phyloP scores from a whole-genome alignment of 2,888 invertebrate genomes.

The Phania funesta region DNA sequence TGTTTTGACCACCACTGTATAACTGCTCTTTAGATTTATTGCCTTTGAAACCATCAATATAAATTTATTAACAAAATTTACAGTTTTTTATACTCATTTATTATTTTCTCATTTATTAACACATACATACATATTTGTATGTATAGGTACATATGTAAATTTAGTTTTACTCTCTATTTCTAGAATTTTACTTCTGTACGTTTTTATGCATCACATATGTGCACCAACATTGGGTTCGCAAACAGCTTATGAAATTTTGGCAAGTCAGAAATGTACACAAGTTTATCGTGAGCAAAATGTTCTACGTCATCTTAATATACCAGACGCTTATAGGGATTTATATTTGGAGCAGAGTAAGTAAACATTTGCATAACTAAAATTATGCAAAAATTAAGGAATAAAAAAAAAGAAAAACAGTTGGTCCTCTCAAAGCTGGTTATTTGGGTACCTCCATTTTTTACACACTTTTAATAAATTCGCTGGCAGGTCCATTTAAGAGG shows the following conservation, averaged over 20 bases:
- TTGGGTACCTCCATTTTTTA: too few relatives aligned
- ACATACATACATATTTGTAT: not conserved
- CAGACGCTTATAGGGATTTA: slow-evolving; percentile 75
- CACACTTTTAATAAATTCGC: too few relatives aligned
- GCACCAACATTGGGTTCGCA: slow-evolving; percentile 70
- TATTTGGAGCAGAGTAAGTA: slow-evolving; percentile 77
- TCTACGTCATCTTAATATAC: slow-evolving; percentile 73
- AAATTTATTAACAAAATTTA: slow-evolving; percentile 7
- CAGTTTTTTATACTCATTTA: not conserved
- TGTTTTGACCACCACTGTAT: too few relatives aligned
- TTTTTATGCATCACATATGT: slow-evolving; percentile 76
- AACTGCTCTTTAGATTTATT: too few relatives aligned
- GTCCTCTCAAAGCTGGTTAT: not conserved
- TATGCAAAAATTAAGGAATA: not conserved
- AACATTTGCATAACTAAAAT: not conserved
- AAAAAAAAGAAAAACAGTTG: not conserved
- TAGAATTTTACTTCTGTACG: slow-evolving; percentile 75
- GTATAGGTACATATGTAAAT: not conserved
- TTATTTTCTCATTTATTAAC: not conserved
- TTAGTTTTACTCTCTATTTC: slow-evolving; percentile 11
- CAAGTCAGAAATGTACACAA: slow-evolving; percentile 72
- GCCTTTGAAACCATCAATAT: too few relatives aligned
- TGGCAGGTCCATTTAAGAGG: too few relatives aligned
- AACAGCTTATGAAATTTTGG: slow-evolving; percentile 71
- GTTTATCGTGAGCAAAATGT: slow-evolving; percentile 75